Conservation (phyloP, 2,888 invertebrate species). For the Apamea crenata region DNA sequence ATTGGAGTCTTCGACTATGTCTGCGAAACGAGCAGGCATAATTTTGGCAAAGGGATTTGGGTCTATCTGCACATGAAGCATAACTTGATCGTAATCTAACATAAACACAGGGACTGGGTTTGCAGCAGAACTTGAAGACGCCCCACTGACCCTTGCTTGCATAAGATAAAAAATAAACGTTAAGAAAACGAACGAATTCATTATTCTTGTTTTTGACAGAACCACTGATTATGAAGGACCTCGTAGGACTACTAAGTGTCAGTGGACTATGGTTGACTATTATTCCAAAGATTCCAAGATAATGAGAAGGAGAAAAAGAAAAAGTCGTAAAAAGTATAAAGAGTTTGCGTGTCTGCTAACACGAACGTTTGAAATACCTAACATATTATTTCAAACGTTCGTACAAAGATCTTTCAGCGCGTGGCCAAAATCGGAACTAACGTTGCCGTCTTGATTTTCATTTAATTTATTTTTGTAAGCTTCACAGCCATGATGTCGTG, state of each 20-base stretch:
- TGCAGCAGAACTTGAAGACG: slow-evolving; percentile 17
- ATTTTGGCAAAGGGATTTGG: slow-evolving; percentile 77
- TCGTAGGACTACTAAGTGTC: neutral
- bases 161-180: slow-evolving; percentile 40
- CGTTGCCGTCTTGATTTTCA: neutral
- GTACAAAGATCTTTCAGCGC: too few species aligned
- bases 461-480: neutral
- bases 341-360: neutral
- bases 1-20: slow-evolving; percentile 71
- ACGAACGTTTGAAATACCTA: too few species aligned
- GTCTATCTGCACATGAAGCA: slow-evolving; percentile 63
- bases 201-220: slow-evolving; percentile 20
- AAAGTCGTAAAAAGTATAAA: neutral
- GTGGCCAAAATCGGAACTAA: neutral
- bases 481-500: neutral
- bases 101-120: slow-evolving; percentile 77
- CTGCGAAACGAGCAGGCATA: slow-evolving; percentile 67
- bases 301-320: slow-evolving; percentile 7
- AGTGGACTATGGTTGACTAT: neutral
- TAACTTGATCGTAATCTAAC: slow-evolving; percentile 71
- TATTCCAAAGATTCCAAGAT: neutral
- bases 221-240: neutral
- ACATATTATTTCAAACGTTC: too few species aligned
- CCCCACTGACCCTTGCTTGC: neutral
- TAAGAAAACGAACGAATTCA: slow-evolving; percentile 15